Percentiles rank a stretch among this genome's conserved stretches.
Evolutionary conservation across 2,797 vertebrate genomes (phyloP).

Genomic region (Alosa sapidissima): DNA sequence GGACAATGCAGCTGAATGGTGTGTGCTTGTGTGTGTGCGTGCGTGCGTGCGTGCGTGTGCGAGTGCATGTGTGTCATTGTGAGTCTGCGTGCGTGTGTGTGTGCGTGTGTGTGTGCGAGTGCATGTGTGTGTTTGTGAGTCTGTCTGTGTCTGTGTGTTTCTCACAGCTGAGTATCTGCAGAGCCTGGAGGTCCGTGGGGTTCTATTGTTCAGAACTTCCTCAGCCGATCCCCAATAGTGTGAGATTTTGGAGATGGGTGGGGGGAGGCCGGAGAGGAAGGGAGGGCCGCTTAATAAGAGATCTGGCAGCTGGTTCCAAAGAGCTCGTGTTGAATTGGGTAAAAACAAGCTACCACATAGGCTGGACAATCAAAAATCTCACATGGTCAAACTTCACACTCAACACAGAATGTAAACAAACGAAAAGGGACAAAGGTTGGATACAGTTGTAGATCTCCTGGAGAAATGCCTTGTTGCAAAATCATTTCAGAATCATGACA

Average conservation of each 20-base stretch:
- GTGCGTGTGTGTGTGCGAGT: neutral
- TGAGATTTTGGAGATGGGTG: neutral
- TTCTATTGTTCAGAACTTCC: slow-evolving; percentile 43
- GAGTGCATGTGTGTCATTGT: neutral
- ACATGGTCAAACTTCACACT: neutral
- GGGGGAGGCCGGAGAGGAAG: slow-evolving; percentile 46
- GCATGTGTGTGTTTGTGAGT: neutral
- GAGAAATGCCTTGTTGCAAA: neutral
- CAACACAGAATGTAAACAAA: neutral
- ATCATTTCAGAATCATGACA: neutral
- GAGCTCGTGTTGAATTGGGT: slow-evolving; percentile 21
- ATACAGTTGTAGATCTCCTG: neutral
- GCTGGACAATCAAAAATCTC: slow-evolving; percentile 15
- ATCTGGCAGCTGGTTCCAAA: slow-evolving; percentile 40
- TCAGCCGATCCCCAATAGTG: slow-evolving; percentile 14
- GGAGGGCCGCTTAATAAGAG: slow-evolving; percentile 55
- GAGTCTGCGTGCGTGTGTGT: neutral
- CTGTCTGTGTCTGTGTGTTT: neutral
- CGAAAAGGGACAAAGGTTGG: neutral
- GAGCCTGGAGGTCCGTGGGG: slow-evolving; percentile 24
- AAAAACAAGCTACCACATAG: neutral
- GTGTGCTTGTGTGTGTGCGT: neutral
- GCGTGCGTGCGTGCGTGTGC: neutral
- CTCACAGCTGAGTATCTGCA: slow-evolving; percentile 18
- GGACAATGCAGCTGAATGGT: slow-evolving; percentile 8